A percentile compares a stretch with the other conserved stretches of the same genome.
These are phyloP conservation scores for Pachyseris speciosa DNA, from an alignment of 64 coral and sea anemone species.

Conservation along the genomic window DNA sequence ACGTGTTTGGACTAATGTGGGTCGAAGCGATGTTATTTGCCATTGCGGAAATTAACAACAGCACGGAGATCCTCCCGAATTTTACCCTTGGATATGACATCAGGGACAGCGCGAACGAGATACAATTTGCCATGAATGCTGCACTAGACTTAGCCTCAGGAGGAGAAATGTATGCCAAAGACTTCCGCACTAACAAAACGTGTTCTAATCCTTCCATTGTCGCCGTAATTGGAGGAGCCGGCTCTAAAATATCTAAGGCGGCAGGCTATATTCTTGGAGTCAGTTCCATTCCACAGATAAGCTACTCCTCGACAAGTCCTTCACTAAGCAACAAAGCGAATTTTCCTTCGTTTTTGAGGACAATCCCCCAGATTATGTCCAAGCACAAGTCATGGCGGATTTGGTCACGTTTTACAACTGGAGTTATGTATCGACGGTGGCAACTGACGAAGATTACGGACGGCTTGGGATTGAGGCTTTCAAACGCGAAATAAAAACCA, in stretches of 20 bases:
- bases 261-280: constrained; percentile 72
- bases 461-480: constrained; percentile 88
- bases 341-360: constrained; percentile 93
- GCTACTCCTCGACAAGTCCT: constrained; percentile 98
- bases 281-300: constrained; percentile 88
- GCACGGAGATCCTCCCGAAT: constrained; percentile 48
- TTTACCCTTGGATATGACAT: constrained; percentile 85
- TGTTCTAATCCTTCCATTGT: constrained; percentile 60
- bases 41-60: constrained; percentile 79
- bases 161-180: not conserved
- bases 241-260: constrained; percentile 91
- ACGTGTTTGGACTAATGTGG: constrained; percentile 84
- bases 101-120: constrained; percentile 73
- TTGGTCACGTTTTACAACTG: constrained; percentile 79
- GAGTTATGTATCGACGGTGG: constrained; percentile 90
- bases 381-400: constrained; percentile 96
- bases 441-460: constrained; percentile 95
- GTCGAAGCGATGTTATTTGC: constrained; percentile 94
- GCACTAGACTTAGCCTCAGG: constrained; percentile 67
- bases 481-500: constrained; percentile 78
- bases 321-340: constrained; percentile 80
- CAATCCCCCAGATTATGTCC: constrained; percentile 93
- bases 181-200: not conserved
- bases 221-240: constrained; percentile 87
- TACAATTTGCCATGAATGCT: constrained; percentile 65